Evolutionary conservation across 1,140 invertebrate species (phyloP).

Genomic region (Mya arenaria): DNA sequence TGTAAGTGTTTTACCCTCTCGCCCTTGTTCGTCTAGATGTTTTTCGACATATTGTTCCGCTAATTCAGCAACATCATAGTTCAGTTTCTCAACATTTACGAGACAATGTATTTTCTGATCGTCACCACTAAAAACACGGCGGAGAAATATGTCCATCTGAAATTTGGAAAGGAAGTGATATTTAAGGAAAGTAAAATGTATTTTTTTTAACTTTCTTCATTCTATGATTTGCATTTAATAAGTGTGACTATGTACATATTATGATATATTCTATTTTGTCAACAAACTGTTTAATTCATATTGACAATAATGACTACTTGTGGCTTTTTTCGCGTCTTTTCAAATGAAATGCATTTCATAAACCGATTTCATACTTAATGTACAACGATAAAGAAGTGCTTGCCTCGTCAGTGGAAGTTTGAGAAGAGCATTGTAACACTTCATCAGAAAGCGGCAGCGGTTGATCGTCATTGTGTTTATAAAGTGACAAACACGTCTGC

Average conservation of each 20-base stretch:
- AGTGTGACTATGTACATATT: too few species aligned
- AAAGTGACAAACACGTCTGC: neutral
- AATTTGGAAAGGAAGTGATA: neutral
- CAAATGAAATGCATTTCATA: neutral
- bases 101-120: constrained; percentile 49
- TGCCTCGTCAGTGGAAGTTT: neutral
- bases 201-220: too few species aligned
- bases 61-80: constrained; percentile 32
- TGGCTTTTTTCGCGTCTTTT: too few species aligned
- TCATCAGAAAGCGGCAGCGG: neutral
- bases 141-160: constrained; percentile 30
- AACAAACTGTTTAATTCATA: too few species aligned
- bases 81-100: constrained; percentile 23
- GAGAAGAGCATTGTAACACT: neutral
- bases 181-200: too few species aligned
- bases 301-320: too few species aligned
- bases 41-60: too few species aligned
- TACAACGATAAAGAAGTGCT: neutral
- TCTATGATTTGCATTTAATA: too few species aligned
- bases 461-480: neutral
- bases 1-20: too few species aligned
- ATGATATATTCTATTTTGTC: too few species aligned
- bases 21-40: too few species aligned
- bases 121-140: constrained; percentile 29
- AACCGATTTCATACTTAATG: neutral